These are phyloP conservation scores for Gymnoscopelus microlampas DNA, from an alignment of 2,797 vertebrate species.

Conservation along the genomic window DNA sequence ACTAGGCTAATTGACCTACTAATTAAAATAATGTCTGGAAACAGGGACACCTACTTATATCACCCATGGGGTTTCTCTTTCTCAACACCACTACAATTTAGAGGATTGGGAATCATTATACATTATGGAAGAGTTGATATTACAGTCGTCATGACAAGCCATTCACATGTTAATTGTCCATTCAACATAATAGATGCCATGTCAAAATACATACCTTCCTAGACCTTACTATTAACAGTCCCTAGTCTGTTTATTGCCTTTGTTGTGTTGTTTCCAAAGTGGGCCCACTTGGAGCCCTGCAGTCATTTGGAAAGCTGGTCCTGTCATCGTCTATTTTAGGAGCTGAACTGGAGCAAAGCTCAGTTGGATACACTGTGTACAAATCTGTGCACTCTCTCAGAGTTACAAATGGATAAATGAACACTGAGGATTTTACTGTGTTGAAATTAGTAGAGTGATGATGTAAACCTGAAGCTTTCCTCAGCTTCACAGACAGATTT, in stretches of 20 bases:
- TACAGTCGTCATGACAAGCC: constrained; percentile 9
- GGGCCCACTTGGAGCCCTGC: constrained; percentile 67
- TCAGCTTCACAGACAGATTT: constrained; percentile 52
- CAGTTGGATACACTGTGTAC: constrained; percentile 55
- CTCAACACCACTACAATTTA: constrained; percentile 44
- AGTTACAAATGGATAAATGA: too few relatives aligned
- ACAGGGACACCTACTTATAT: constrained; percentile 35
- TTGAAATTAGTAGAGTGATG: constrained; percentile 42
- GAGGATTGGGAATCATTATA: constrained; percentile 19
- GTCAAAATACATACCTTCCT: neutral
- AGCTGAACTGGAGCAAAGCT: constrained; percentile 75
- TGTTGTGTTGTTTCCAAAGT: constrained; percentile 58
- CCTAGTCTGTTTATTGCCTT: constrained; percentile 37
- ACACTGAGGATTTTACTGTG: too few relatives aligned
- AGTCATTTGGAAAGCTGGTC: constrained; percentile 73
- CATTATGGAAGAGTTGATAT: constrained; percentile 32
- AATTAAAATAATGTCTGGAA: constrained; percentile 20
- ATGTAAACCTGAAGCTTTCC: constrained; percentile 69
- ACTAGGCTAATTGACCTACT: too few relatives aligned
- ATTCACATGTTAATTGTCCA: constrained; percentile 2
- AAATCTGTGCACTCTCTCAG: too few relatives aligned
- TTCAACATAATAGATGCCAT: neutral
- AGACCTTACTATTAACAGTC: neutral
- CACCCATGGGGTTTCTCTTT: constrained; percentile 28
- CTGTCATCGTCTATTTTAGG: constrained; percentile 75